Percentiles rank a stretch among this genome's conserved stretches.
Conservation (phyloP, 2,797 vertebrate genomes). For the Anguilla megastoma region DNA sequence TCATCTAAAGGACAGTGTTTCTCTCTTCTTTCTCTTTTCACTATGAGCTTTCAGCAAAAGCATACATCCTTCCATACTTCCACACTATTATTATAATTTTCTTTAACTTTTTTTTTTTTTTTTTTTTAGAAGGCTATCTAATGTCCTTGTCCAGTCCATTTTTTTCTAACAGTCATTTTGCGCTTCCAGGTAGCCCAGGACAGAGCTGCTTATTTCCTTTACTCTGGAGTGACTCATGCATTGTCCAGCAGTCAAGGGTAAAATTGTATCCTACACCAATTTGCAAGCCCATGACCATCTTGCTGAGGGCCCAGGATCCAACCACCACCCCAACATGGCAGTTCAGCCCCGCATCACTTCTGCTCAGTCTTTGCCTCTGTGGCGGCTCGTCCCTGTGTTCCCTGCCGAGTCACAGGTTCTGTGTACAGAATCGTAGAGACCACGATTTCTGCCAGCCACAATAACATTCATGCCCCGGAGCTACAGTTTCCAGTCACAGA, state of each 20-base stretch:
- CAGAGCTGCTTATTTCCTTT: neutral
- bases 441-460: slow-evolving; percentile 1
- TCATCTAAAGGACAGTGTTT: too few relatives aligned
- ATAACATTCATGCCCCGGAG: slow-evolving; percentile 24
- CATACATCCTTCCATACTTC: too few relatives aligned
- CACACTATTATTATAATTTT: too few relatives aligned
- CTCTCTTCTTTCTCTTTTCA: too few relatives aligned
- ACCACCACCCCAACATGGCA: neutral
- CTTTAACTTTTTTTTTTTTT: neutral
- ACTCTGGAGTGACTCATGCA: neutral
- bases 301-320: neutral
- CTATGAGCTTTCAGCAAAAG: too few relatives aligned
- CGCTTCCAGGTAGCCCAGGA: neutral
- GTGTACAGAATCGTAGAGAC: neutral
- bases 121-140: neutral
- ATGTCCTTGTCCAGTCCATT: neutral
- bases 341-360: neutral
- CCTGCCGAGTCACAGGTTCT: neutral
- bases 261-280: neutral
- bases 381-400: neutral
- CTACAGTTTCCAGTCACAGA: slow-evolving; percentile 24
- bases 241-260: neutral
- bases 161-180: neutral
- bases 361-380: neutral
- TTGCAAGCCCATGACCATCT: neutral